Percentiles rank a stretch among this genome's conserved stretches.
Conservation (phyloP, 2,888 invertebrate genomes). For the Chrysolina oricalcia region DNA sequence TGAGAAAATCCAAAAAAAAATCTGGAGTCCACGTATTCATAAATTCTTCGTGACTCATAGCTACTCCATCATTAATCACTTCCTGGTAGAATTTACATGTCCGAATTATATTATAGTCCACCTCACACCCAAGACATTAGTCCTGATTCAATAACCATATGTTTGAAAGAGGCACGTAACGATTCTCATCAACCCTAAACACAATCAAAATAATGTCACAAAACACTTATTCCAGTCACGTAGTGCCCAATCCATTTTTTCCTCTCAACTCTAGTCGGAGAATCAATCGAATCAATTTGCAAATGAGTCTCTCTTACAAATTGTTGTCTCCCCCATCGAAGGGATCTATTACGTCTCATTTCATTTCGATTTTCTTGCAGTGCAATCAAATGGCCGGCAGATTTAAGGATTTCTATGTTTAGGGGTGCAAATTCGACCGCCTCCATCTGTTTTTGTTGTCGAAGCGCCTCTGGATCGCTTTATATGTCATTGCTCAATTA, state of each 20-base stretch:
- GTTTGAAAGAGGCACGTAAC: background rate
- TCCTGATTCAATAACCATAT: background rate
- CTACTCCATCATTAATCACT: too few relatives aligned
- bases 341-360: constrained; percentile 62
- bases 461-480: constrained; percentile 63
- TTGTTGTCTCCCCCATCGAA: constrained; percentile 48
- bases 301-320: constrained; percentile 63
- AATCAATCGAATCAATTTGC: constrained; percentile 67
- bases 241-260: constrained; percentile 55
- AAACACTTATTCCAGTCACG: constrained; percentile 60
- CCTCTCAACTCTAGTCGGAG: constrained; percentile 54
- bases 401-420: constrained; percentile 59
- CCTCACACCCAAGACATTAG: background rate
- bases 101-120: too few relatives aligned
- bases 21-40: too few relatives aligned
- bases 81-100: too few relatives aligned
- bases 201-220: constrained; percentile 42
- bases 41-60: too few relatives aligned
- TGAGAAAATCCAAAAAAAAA: too few relatives aligned
- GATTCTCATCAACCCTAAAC: constrained; percentile 32
- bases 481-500: constrained; percentile 65
- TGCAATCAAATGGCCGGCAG: constrained; percentile 63
- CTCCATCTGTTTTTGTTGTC: constrained; percentile 63
- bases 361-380: constrained; percentile 62
- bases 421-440: constrained; percentile 62